Evolutionary conservation across 2,113 vertebrate genomes (phyloP), one percentile per base, ranked within the genome.

Genomic region (Tupaia tana): DNA sequence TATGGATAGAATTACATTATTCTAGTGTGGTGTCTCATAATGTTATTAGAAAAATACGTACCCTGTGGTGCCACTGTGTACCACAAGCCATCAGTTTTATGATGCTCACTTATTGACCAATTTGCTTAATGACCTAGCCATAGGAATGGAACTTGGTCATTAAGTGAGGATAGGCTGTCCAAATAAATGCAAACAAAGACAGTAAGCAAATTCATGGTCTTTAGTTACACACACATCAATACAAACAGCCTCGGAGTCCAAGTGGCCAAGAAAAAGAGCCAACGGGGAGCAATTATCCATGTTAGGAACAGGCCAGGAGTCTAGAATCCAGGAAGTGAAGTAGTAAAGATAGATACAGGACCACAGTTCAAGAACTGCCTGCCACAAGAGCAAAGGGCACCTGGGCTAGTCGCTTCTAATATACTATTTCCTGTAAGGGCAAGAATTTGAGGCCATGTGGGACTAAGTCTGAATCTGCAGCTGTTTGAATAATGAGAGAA

Each of bases 401-500:
- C 24, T 61, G 91, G 54, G 3, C 27, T 54, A 58, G 31, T 4
- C 2, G 64, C 34, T 88, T 52, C 95, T 81, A 15, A 66, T 12
- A 87, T 0, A 43, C 27, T 29, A 9, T 92, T 95, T 95, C 95
- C 88, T 91, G 64, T 67, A 73, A 90, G 84, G 66, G 56, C 29
- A 77, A 94, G 84, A 90, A 56, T 89, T 14, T 9, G 70, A 52
- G 58, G 80, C 86, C 84, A 19, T 18, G 9, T 67, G 52, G n/a
- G 31, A 63, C 29, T 79, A 85, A 52, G 73, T 84, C 71, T 92
- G 90, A 89, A 74, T 85, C 52, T 22, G 73, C 73, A 88, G 78
- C 88, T 96, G 88, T 93, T 56, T 92, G 78, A 78, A 95, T 80
- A 95, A 85, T 56, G 67, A 95, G 52, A 61, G 59, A 93, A 93